Base-by-base conservation (phyloP, 2,797 vertebrate species). In the Anguilla obscura region DNA sequence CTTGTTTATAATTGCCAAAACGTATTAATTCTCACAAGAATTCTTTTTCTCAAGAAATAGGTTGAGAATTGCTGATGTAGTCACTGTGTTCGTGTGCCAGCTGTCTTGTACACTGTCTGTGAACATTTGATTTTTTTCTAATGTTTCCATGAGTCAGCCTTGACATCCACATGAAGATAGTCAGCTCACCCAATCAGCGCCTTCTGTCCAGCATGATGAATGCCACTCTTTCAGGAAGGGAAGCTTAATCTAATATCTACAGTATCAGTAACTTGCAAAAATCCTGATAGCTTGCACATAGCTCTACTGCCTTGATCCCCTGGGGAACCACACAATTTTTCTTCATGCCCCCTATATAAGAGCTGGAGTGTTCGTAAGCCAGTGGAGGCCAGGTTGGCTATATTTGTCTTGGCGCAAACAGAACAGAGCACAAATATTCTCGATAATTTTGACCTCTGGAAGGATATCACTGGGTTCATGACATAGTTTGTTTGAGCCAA, bases 401-500 rank as follows among this genome's bases (percentile, higher is more conserved):
- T 94, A 94, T 95, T 94, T 95, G 93, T 95, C 92, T 94, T 94
- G 86, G 89, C 94, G 91, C 94, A 91, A 93, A 93, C 91, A 91
- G 91, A 92, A 92, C 89, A 88, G 90, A 93, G 89, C 91, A 92
- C 93, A 94, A 92, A 94, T 90, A 94, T 92, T 92, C 89, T 86
- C 89, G 90, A 89, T 94, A 90, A 93, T 93, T 94, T 94, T 90
- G 33, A 21, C 76, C 76, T 45, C 40, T 80, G 33, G 76, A 45
- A 45, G 5, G 76, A 80, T 48, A 79, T 36, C 33, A 40, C 14
- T 45, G 40, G 33, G 33, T 30, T 18, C 74, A 79, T 14, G 3
- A 30, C 33, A 79, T 40, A 24, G 36, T 80, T 80, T 45, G 76
- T 45, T 80, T 80, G 40, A 45, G 18, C 40, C 3, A 7, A 14